These are phyloP conservation scores for Patiria miniata DNA, from an alignment of 35 echinoderm and acorn worm genomes.

Conservation along the genomic window DNA sequence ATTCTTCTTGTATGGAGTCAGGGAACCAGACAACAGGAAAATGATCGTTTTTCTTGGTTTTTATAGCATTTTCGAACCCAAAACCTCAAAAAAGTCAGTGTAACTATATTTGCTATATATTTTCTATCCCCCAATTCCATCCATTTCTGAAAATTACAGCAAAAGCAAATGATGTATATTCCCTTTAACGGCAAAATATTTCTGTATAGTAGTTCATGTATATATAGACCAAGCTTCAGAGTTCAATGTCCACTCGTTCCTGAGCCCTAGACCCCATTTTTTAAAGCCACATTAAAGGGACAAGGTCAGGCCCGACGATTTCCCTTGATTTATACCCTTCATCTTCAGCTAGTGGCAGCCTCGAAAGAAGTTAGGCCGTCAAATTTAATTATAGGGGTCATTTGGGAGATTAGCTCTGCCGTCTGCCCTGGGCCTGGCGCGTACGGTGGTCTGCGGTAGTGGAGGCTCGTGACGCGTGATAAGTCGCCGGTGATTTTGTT, in stretches of 20 bases:
- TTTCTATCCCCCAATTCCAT: too few relatives aligned
- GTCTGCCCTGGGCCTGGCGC: neutral
- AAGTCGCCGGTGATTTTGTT: too few relatives aligned
- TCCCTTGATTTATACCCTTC: constrained; percentile 35
- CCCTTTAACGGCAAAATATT: too few relatives aligned
- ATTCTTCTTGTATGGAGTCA: too few relatives aligned
- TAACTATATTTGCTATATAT: too few relatives aligned
- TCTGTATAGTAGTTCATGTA: too few relatives aligned
- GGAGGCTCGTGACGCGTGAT: neutral
- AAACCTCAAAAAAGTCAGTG: too few relatives aligned
- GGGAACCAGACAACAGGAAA: too few relatives aligned
- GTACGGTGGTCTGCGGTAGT: constrained; percentile 23
- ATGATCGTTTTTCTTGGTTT: too few relatives aligned
- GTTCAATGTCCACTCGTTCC: constrained; percentile 40
- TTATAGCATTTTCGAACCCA: too few relatives aligned
- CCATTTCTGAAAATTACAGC: too few relatives aligned
- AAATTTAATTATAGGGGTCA: constrained; percentile 61
- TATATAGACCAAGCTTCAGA: neutral
- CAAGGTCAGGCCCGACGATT: constrained; percentile 3
- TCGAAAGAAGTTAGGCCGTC: constrained; percentile 2
- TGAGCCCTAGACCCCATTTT: neutral
- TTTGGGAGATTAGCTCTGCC: constrained; percentile 37
- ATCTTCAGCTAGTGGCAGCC: neutral
- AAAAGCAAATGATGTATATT: too few relatives aligned
- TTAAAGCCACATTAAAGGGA: neutral